Percentiles rank a stretch among this genome's conserved stretches.
These are phyloP conservation scores for Nomada lathburiana DNA, from an alignment of 2,888 invertebrate genomes.

Conservation along the genomic window DNA sequence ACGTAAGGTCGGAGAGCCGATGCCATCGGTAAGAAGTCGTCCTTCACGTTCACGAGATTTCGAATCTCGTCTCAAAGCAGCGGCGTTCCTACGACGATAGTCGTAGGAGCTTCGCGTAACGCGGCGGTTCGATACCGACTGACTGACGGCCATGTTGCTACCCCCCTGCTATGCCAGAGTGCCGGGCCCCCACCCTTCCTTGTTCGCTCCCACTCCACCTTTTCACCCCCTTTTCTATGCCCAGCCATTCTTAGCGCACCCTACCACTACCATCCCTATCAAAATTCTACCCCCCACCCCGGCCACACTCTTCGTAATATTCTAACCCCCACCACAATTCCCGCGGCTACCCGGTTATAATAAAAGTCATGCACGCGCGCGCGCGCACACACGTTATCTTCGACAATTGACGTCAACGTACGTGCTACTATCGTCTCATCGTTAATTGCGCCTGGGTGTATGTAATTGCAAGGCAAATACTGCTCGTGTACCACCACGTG, in stretches of 20 bases:
- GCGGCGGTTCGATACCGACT: conserved; percentile 82
- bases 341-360: neutral
- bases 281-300: conserved; percentile 21
- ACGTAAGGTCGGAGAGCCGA: conserved; percentile 57
- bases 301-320: neutral
- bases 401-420: conserved; percentile 81
- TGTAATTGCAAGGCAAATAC: conserved; percentile 75
- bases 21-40: conserved; percentile 63
- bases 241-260: conserved; percentile 65
- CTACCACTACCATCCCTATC: conserved; percentile 31
- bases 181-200: conserved; percentile 59
- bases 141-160: conserved; percentile 80
- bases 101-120: conserved; percentile 64
- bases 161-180: conserved; percentile 74
- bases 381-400: conserved; percentile 76
- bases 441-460: conserved; percentile 74
- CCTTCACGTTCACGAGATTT: conserved; percentile 54
- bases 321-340: conserved; percentile 1
- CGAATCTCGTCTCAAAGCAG: conserved; percentile 43
- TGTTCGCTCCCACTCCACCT: conserved; percentile 27
- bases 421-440: conserved; percentile 66
- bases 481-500: conserved; percentile 63
- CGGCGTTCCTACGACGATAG: conserved; percentile 39
- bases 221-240: conserved; percentile 21
- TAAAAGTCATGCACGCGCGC: conserved; percentile 25